Base-by-base conservation (phyloP, 2,113 vertebrate genomes). In the Eonycteris spelaea region DNA sequence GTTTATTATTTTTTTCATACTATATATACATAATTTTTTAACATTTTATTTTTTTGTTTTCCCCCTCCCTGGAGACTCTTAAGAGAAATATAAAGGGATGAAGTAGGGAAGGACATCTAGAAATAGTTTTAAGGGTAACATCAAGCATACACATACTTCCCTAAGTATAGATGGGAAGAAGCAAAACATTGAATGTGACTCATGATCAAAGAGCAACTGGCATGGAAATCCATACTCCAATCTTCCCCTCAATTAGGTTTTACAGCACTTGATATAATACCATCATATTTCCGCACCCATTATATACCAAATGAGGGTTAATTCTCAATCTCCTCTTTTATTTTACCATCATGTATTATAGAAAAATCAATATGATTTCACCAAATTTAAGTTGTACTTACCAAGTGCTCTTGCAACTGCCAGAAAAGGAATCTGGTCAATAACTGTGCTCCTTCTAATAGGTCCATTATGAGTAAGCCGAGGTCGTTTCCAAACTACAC, bases 401-500 rank as follows among this genome's bases (percentile, higher is more conserved):
- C 99, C 99, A 3, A 99, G 99, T 0, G 99, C 99, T 84, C 99
- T 98, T 67, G 99, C 99, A 75, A 99, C 99, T 0, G 99, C 99
- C 96, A 99, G 98, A 97, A 99, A 99, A 0, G 99, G 99, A 74
- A 99, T 99, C 98, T 99, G 99, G 97, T 99, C 99, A 2, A 99
- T 99, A 92, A 99, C 98, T 0, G 99, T 99, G 98, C 99, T 99
- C 80, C 99, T 98, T 85, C 99, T 98, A 94, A 99, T 99, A 0
- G 99, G 99, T 30, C 99, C 99, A 0, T 99, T 99, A 98, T 99
- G 99, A 67, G 98, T 99, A 73, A 99, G 98, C 3, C 99, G 98
- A 4, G 99, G 99, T 67, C 99, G 99, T 98, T 99, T 99, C 99
- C 99, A 99, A 68, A 99, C 99, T 0, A 99, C 99, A 3, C 99